Percentiles rank a stretch among this genome's conserved stretches.
Evolutionary conservation across 2,113 vertebrate species (phyloP).

Genomic region (Lepidothrix coronata): DNA sequence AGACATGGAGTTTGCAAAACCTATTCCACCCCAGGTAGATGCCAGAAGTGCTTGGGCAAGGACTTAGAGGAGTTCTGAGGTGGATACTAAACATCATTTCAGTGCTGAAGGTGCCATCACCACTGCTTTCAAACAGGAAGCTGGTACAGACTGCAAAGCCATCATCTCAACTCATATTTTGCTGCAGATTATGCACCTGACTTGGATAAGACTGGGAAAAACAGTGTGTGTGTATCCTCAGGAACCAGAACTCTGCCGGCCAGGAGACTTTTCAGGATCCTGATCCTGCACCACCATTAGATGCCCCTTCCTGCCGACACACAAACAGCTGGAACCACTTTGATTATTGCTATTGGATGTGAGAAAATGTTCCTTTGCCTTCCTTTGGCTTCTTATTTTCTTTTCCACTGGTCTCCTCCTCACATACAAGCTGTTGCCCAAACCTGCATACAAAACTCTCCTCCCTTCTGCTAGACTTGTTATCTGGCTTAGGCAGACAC

Average conservation of each 20-base stretch:
- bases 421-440: background rate
- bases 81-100: background rate
- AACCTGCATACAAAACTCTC: background rate
- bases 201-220: background rate
- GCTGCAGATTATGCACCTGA: background rate
- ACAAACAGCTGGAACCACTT: background rate
- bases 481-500: slow-evolving; percentile 31
- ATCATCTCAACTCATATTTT: background rate
- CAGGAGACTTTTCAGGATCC: background rate
- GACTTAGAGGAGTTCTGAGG: background rate
- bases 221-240: background rate
- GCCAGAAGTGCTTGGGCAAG: background rate
- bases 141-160: background rate
- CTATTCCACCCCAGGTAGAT: background rate
- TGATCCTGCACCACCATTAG: background rate
- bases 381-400: background rate
- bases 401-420: background rate
- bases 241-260: background rate
- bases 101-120: background rate
- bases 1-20: background rate
- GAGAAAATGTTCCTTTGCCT: slow-evolving; percentile 2
- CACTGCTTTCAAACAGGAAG: background rate
- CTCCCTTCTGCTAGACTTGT: background rate
- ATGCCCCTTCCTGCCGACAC: background rate
- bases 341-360: background rate